Evolutionary conservation across 2,888 invertebrate genomes (phyloP).

Genomic region (Heliconius aoede): DNA sequence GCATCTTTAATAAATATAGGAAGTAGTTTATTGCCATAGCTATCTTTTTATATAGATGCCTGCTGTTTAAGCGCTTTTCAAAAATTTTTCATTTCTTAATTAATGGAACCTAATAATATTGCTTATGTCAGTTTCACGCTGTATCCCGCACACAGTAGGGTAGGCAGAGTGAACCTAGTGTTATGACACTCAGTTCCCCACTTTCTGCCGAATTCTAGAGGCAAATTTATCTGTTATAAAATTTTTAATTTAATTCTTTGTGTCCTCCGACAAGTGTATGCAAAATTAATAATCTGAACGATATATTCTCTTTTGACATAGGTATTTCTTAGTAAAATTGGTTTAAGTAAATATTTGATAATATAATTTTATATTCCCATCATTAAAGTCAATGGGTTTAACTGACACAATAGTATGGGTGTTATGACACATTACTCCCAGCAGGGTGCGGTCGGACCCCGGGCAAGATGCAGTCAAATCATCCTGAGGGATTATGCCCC

Average conservation of each 20-base stretch:
- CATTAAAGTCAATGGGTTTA: slow-evolving; percentile 39
- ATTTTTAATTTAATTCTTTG: neutral
- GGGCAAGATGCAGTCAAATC: slow-evolving; percentile 75
- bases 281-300: neutral
- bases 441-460: slow-evolving; percentile 61
- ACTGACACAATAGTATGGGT: slow-evolving; percentile 72
- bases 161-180: no score
- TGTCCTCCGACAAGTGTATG: neutral
- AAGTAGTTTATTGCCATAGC: no score
- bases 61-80: no score
- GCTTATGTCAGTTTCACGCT: no score
- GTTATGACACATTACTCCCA: slow-evolving; percentile 78
- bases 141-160: no score
- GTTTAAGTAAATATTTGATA: neutral
- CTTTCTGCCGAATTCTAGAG: no score
- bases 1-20: neutral
- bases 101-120: no score
- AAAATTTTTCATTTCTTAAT: no score
- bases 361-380: slow-evolving; percentile 29
- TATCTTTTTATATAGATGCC: no score
- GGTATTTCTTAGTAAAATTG: neutral
- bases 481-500: slow-evolving; percentile 61
- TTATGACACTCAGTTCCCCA: no score
- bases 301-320: no score
- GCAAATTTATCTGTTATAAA: neutral